Conservation (phyloP, 2,113 vertebrate genomes). For the Etia nguti region DNA sequence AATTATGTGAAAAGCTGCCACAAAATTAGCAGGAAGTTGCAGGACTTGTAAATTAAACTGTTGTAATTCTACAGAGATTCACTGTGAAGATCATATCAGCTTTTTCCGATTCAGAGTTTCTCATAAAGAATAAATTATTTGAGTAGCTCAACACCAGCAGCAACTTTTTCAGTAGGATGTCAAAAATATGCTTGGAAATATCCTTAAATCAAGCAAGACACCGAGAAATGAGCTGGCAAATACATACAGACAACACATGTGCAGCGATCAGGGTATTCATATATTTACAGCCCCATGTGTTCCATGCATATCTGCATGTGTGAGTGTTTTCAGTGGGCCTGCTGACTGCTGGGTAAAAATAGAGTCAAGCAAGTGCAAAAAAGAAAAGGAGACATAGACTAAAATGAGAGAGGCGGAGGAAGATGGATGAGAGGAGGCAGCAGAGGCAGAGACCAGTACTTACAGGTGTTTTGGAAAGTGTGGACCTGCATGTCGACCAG, state of each 20-base stretch:
- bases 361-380: not conserved
- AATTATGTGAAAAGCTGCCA: not conserved
- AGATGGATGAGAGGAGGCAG: not conserved
- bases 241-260: not conserved
- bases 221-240: not conserved
- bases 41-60: not conserved
- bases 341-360: not conserved
- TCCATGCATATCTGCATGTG: not conserved
- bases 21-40: not conserved
- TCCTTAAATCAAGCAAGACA: not conserved
- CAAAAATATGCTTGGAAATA: not conserved
- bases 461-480: slow-evolving; percentile 96
- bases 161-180: not conserved
- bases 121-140: not conserved
- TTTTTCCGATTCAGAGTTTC: not conserved
- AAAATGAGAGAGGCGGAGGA: not conserved
- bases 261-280: not conserved
- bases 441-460: slow-evolving; percentile 48
- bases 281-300: not conserved
- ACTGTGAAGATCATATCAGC: not conserved
- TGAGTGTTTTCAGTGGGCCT: not conserved
- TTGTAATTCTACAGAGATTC: not conserved
- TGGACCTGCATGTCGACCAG: slow-evolving; percentile 97
- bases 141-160: not conserved
- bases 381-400: not conserved